Evolutionary conservation across 2,888 invertebrate species (phyloP).

Genomic region (Automeris io): DNA sequence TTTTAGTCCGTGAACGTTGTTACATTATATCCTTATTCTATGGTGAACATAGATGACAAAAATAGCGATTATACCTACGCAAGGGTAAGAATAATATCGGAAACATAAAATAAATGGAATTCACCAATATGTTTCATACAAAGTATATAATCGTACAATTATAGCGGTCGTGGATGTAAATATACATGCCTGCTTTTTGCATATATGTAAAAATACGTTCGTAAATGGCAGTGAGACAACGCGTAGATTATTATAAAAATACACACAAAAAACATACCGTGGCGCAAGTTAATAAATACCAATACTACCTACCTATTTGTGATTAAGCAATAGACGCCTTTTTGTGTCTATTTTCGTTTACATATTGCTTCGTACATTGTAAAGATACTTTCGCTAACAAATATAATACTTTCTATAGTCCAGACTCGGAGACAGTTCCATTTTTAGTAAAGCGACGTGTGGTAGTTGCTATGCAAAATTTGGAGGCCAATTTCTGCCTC

Average conservation of each 20-base stretch:
- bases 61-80: too few species aligned
- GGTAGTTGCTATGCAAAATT: constrained; percentile 54
- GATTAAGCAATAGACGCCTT: constrained; percentile 2
- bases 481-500: constrained; percentile 27
- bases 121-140: not conserved
- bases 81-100: too few species aligned
- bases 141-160: not conserved
- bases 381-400: constrained; percentile 41
- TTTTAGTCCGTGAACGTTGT: too few species aligned
- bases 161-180: not conserved
- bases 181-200: not conserved
- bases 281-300: constrained; percentile 7
- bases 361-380: constrained; percentile 20
- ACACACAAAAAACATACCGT: constrained; percentile 7
- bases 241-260: constrained; percentile 2
- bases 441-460: constrained; percentile 55
- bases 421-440: constrained; percentile 67
- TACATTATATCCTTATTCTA: too few species aligned
- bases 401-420: constrained; percentile 62
- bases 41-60: too few species aligned
- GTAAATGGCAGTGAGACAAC: not conserved
- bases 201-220: not conserved
- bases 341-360: constrained; percentile 1
- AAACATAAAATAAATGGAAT: too few species aligned
- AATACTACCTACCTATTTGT: constrained; percentile 7